Evolutionary conservation across 1,140 invertebrate species (phyloP), one percentile per base, ranked within the genome.

Genomic region (Drosophila takahashii): DNA sequence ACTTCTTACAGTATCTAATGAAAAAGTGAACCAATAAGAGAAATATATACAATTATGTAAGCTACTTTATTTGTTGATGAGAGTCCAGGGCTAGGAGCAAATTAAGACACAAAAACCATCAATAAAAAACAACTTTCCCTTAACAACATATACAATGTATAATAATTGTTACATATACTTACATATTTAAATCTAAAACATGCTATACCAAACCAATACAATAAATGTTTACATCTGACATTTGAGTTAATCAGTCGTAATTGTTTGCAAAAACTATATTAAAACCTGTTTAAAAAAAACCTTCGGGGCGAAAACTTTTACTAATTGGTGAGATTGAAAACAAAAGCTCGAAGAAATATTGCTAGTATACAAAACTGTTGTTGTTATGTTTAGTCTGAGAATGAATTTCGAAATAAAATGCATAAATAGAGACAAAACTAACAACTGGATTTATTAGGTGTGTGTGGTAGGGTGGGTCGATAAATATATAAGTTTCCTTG

Each of bases 331-430:
- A 54, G 44, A 58, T 51, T 42, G 42, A 42, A 60, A 60, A 42
- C 41, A 69, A 66, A 62, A 70, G 50, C 58, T 67, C 47, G 47
- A 87, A 77, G 66, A 54, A 83, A 71, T 79, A 89, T 66, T 89
- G 66, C 79, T 81, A 89, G 69, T 79, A 87, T 79, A 89, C 66
- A 83, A 78, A 83, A 83, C 76, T 89, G 84, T 87, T 87, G 81
- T 86, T 86, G 83, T 86, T 86, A 86, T 86, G 76, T 87, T 86
- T 87, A 87, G 83, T 86, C 83, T 66, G 72, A 86, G 64, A 72
- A 86, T 79, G 75, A 80, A 86, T 87, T 86, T 57, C 58, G 62
- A 70, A 77, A 86, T 87, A 87, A 86, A 86, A 86, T 69, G 81
- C 79, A 86, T 87, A 78, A 85, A 80, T 75, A 86, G 77, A 87